phyloP scores from a whole-genome alignment of 2,888 invertebrate species.

The Busseola fusca region DNA sequence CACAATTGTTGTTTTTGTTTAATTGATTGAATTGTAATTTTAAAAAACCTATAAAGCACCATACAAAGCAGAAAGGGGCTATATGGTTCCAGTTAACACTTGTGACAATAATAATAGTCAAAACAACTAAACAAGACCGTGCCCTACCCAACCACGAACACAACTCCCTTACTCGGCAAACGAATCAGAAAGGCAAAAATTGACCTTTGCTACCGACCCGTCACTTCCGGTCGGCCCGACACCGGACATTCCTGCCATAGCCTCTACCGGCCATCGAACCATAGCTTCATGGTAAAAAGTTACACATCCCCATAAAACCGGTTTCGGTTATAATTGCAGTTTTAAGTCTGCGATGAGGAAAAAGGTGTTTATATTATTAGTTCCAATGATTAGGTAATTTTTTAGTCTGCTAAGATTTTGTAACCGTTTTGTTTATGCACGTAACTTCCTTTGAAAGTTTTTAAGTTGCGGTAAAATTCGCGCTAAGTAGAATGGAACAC shows the following conservation, averaged over 20 bases:
- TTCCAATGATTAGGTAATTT: constrained; percentile 17
- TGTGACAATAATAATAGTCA: background rate
- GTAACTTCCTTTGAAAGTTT: background rate
- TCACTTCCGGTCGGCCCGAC: constrained; percentile 60
- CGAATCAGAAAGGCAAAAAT: constrained; percentile 33
- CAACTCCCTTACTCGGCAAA: constrained; percentile 1
- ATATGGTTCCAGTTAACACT: background rate
- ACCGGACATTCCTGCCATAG: constrained; percentile 73
- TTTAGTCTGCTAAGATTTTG: background rate
- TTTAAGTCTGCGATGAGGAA: constrained; percentile 29
- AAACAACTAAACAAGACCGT: background rate
- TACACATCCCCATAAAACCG: constrained; percentile 43
- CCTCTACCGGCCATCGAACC: constrained; percentile 58
- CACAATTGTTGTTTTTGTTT: no score
- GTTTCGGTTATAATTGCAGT: constrained; percentile 54
- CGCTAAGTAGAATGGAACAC: background rate
- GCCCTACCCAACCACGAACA: background rate
- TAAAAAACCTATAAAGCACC: background rate
- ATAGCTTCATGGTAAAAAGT: constrained; percentile 48
- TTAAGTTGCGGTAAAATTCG: background rate
- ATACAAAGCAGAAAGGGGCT: no score
- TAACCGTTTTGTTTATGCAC: background rate
- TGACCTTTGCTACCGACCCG: constrained; percentile 62
- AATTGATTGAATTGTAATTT: background rate
- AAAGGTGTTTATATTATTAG: constrained; percentile 13